Base-by-base conservation (phyloP, 2,113 vertebrate species). In the Dicentrarchus labrax region DNA sequence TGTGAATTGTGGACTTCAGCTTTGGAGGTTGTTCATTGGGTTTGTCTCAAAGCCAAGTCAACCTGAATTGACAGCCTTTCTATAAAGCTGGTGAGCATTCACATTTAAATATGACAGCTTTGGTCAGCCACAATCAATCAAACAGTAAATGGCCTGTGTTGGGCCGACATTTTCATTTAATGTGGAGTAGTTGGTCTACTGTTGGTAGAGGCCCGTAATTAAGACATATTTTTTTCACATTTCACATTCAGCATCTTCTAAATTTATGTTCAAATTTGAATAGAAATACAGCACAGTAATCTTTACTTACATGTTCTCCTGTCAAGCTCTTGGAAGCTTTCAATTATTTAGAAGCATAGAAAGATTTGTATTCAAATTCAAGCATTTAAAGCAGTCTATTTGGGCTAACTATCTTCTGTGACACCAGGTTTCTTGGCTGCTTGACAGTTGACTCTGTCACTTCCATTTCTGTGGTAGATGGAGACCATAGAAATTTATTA, bases 31-130 rank as follows among this genome's bases (percentile, higher is more conserved):
- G 78, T 68, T 71, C 43, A 59, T 47, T 77, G 74, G 72, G 81
- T 86, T 86, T 85, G 78, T 88, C 65, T 71, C 51, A 65, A 19
- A 41, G 65, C 72, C 80, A 89, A 86, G 75, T 84, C 75, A 59
- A 53, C 6, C 51, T 50, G 38, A 74, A 82, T 19, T 21, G 61
- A 85, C 72, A 62, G 24, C 21, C 48, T 48, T 77, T 30, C 71
- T 36, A n/a, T 66, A 72, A 72, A 45, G 19, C 47, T 53, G 30
- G 12, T 75, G 48, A 65, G 66, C 12, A 4, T 48, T 81, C 15
- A 56, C 19, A 43, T 72, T 24, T 16, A 19, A 24, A 57, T 82
- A 45, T 76, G 54, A 65, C 67, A 76, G 30, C 24, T 71, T 59
- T 74, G n/a, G 56, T 80, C 9, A 12, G 56, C 78, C 74, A 60